These are phyloP conservation scores for Hypolimnas misippus DNA, from an alignment of 2,888 invertebrate genomes.

Conservation along the genomic window DNA sequence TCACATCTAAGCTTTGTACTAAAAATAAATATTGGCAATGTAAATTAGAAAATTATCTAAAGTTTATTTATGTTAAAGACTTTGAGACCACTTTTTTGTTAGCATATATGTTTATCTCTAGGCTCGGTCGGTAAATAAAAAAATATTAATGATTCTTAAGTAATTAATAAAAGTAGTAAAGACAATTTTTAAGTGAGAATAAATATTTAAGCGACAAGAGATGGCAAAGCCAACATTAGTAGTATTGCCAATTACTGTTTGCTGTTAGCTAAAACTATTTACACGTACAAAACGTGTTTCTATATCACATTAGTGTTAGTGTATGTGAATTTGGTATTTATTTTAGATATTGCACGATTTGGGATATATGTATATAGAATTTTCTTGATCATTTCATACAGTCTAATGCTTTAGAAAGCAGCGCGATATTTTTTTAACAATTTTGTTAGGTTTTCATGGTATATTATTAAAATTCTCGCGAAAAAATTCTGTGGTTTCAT, in stretches of 20 bases:
- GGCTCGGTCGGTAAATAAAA: too few species aligned
- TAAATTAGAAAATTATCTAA: neutral
- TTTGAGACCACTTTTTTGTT: too few species aligned
- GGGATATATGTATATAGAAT: neutral
- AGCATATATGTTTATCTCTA: too few species aligned
- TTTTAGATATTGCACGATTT: neutral
- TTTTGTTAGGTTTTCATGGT: too few species aligned
- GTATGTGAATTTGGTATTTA: slow-evolving; percentile 4
- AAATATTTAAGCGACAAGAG: slow-evolving; percentile 18
- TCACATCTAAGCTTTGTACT: neutral
- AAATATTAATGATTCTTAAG: too few species aligned
- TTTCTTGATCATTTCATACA: neutral
- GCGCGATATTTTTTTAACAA: too few species aligned
- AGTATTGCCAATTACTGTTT: slow-evolving; percentile 23
- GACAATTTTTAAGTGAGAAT: slow-evolving; percentile 10
- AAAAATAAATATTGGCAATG: neutral
- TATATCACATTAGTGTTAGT: neutral
- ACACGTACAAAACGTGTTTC: neutral
- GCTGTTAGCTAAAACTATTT: slow-evolving; percentile 13
- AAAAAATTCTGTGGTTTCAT: too few species aligned
- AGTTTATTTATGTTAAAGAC: too few species aligned
- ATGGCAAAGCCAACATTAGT: slow-evolving; percentile 18
- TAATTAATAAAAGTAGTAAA: too few species aligned
- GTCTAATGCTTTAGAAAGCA: too few species aligned
- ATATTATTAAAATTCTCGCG: too few species aligned